phyloP scores from a whole-genome alignment of 2,797 vertebrate genomes.

The Nothura maculosa region DNA sequence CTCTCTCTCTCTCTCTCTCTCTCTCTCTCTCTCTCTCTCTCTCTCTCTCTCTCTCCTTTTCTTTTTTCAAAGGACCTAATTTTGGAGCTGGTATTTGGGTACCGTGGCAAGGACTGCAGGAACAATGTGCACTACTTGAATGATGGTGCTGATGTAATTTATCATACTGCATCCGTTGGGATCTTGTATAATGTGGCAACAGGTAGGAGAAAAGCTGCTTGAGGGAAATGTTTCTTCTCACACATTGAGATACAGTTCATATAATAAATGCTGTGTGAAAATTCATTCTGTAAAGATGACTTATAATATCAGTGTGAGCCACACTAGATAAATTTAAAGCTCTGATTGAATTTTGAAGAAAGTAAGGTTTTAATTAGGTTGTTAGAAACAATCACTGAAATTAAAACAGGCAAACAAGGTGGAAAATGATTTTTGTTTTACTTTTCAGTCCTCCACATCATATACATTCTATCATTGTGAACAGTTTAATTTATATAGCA shows the following conservation, averaged over 20 bases:
- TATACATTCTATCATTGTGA: neutral
- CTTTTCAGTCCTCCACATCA: neutral
- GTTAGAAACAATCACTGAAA: neutral
- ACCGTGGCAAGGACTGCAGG: constrained; percentile 97
- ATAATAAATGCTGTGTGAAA: neutral
- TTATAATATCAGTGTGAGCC: neutral
- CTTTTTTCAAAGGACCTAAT: constrained; percentile 89
- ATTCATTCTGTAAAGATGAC: neutral
- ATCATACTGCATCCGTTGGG: constrained; percentile 95
- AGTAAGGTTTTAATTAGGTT: neutral
- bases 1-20: neutral
- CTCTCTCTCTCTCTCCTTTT: neutral
- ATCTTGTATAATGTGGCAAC: constrained; percentile 96
- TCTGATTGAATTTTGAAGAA: neutral
- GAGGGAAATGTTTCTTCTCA: neutral
- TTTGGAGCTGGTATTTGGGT: constrained; percentile 96
- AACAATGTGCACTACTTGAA: constrained; percentile 99
- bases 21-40: neutral
- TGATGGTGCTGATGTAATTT: constrained; percentile 96
- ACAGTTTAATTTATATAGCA: neutral
- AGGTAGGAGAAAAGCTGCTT: constrained; percentile 83
- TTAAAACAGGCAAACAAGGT: neutral
- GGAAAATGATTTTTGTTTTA: neutral
- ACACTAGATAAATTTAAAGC: neutral
- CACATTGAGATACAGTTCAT: neutral